Percentiles rank a stretch among this genome's conserved stretches.
Evolutionary conservation across 2,797 vertebrate genomes (phyloP).

Genomic region (Sebastolobus alascanus): DNA sequence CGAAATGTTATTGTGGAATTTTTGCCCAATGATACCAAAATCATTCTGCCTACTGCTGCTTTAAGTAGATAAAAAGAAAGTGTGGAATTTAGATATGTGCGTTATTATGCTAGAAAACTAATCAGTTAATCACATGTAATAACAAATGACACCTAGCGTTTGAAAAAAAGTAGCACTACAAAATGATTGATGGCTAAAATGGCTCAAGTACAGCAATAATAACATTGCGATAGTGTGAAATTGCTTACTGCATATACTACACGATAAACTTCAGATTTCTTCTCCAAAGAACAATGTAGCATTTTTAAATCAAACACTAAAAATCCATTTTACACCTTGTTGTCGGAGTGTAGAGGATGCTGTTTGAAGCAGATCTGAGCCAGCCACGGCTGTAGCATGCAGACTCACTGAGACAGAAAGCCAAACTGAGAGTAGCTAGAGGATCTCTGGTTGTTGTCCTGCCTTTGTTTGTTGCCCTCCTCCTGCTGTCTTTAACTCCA

Average conservation of each 20-base stretch:
- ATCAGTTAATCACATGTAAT: neutral
- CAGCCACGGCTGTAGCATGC: constrained; percentile 43
- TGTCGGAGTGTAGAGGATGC: constrained; percentile 16
- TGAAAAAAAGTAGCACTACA: neutral
- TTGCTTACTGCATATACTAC: too few species aligned
- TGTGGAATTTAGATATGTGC: neutral
- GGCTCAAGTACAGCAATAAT: neutral
- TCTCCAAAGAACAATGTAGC: neutral
- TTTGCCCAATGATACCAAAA: too few species aligned
- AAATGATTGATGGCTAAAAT: neutral
- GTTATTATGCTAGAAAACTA: neutral
- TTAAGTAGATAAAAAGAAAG: neutral
- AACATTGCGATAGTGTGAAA: neutral
- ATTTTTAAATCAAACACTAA: neutral
- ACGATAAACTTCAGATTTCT: neutral
- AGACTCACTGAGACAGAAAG: constrained; percentile 46
- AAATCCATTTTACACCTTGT: neutral
- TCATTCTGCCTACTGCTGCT: too few species aligned
- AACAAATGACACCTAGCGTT: neutral
- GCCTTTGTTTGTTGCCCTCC: constrained; percentile 71
- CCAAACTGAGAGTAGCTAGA: constrained; percentile 41
- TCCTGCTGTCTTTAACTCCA: constrained; percentile 66
- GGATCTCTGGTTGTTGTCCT: constrained; percentile 52
- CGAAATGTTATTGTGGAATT: too few species aligned
- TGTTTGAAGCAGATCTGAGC: constrained; percentile 40